These are phyloP conservation scores for Ptyas mucosa DNA, from an alignment of 2,113 vertebrate species.

Conservation along the genomic window DNA sequence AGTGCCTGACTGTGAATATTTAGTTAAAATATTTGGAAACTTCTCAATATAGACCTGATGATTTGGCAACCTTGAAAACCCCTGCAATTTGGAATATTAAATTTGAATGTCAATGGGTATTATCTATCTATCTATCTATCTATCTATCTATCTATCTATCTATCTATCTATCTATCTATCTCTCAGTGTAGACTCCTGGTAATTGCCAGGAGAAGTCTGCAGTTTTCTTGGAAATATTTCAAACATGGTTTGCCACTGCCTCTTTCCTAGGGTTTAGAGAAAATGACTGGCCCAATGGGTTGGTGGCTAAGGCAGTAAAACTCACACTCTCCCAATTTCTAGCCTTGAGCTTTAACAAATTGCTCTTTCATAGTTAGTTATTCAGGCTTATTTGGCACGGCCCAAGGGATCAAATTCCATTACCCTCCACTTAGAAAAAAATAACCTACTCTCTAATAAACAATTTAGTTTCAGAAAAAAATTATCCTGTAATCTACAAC, in stretches of 20 bases:
- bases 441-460: no score
- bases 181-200: neutral
- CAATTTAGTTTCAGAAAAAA: no score
- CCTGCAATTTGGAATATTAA: neutral
- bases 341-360: neutral
- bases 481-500: no score
- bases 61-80: neutral
- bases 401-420: neutral
- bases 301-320: neutral
- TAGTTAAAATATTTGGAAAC: neutral
- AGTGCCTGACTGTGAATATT: neutral
- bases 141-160: no score
- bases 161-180: neutral
- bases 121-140: neutral
- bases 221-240: neutral
- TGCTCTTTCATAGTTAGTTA: neutral
- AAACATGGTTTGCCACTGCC: neutral
- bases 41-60: neutral
- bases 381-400: neutral
- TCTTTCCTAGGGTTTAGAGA: neutral
- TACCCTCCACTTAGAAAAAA: no score
- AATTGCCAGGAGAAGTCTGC: neutral
- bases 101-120: neutral
- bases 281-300: neutral
- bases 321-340: neutral